A percentile compares a stretch with the other conserved stretches of the same genome.
Evolutionary conservation across 2,113 vertebrate genomes (phyloP).

Genomic region (Pteronura brasiliensis): DNA sequence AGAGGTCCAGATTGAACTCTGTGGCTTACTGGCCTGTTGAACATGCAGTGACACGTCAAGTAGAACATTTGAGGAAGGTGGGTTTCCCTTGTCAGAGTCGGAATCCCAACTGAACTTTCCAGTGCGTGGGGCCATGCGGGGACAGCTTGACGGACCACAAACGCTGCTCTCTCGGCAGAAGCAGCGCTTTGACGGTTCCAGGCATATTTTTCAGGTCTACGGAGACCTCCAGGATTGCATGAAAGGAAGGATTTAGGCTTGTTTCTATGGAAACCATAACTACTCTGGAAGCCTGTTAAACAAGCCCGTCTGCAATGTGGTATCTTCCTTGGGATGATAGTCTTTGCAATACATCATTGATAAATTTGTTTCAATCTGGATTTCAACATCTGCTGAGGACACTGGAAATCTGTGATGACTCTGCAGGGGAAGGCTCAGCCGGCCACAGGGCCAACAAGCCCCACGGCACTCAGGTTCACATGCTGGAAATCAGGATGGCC

Average conservation of each 20-base stretch:
- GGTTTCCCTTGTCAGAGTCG: conserved; percentile 44
- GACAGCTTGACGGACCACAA: conserved; percentile 70
- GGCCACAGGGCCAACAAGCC: not conserved
- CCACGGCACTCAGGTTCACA: rapidly evolving
- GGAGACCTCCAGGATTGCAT: conserved; percentile 77
- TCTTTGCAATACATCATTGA: conserved; percentile 72
- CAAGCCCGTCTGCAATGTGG: conserved; percentile 72
- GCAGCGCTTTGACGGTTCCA: conserved; percentile 78
- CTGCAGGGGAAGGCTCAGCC: not conserved
- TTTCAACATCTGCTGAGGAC: conserved; percentile 59
- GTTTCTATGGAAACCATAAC: conserved; percentile 85
- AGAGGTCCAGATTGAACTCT: not conserved
- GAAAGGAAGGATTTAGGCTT: conserved; percentile 80
- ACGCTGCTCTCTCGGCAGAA: conserved; percentile 69
- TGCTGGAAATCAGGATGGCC: not conserved
- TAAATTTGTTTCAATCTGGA: conserved; percentile 61
- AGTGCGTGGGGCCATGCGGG: not conserved
- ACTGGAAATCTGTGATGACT: not conserved
- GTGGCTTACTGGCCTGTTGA: not conserved
- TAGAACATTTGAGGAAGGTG: conserved; percentile 4
- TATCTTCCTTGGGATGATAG: conserved; percentile 77
- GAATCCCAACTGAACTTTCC: conserved; percentile 60
- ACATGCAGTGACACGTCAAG: not conserved
- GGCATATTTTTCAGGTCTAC: conserved; percentile 69
- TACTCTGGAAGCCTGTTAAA: conserved; percentile 79